These are phyloP conservation scores for Sarcophaga subvicina DNA, from an alignment of 2,888 invertebrate species.

Conservation along the genomic window DNA sequence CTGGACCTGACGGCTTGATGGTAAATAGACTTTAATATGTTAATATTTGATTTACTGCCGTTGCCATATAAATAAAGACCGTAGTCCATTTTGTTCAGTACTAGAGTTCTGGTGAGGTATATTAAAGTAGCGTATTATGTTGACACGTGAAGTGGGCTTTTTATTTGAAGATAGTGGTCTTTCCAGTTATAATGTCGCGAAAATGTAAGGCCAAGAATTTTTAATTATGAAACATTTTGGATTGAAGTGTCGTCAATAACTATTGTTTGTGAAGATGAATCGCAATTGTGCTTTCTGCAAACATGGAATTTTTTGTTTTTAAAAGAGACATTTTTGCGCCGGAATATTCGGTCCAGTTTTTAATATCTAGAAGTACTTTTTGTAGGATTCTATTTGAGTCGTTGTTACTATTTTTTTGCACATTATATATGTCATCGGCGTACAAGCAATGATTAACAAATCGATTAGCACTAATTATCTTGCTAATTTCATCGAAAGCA, in stretches of 20 bases:
- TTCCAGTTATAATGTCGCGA: neutral
- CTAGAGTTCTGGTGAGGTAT: conserved; percentile 5
- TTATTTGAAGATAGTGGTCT: neutral
- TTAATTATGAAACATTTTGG: neutral
- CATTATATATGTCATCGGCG: too few species aligned
- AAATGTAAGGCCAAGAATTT: neutral
- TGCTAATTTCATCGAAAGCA: too few species aligned
- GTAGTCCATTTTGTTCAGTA: neutral
- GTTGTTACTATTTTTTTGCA: too few species aligned
- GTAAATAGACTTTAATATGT: conserved; percentile 7
- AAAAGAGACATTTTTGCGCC: too few species aligned
- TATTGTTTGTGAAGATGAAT: neutral
- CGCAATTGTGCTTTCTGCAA: neutral
- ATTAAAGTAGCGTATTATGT: conserved; percentile 16
- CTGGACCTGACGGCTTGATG: conserved; percentile 26
- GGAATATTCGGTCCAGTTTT: too few species aligned
- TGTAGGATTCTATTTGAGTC: too few species aligned
- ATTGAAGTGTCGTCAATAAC: neutral
- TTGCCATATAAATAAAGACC: conserved; percentile 1
- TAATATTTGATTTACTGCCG: conserved; percentile 16
- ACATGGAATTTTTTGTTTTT: neutral
- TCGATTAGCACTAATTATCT: too few species aligned
- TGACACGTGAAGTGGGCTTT: neutral
- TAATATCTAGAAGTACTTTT: too few species aligned
- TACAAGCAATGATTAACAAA: too few species aligned